phyloP scores from a whole-genome alignment of 2,797 vertebrate species.

The Streptopelia turtur region DNA sequence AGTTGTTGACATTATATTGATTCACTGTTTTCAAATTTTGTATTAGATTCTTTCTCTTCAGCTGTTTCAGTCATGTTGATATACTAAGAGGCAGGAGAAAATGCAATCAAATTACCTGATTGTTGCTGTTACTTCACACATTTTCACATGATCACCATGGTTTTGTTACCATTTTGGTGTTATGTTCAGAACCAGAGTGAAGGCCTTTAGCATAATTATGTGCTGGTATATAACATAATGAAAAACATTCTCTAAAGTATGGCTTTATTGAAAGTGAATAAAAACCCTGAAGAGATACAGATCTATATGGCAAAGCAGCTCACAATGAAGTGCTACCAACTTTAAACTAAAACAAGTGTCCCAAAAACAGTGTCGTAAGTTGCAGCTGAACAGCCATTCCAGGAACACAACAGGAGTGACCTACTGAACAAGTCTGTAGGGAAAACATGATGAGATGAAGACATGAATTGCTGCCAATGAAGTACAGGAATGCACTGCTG shows the following conservation, averaged over 20 bases:
- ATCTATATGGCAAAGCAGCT: not conserved
- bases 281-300: not conserved
- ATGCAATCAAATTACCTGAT: not conserved
- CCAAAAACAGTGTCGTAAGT: accelerated
- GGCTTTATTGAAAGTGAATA: not conserved
- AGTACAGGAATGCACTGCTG: not conserved
- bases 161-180: not conserved
- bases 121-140: not conserved
- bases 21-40: not conserved
- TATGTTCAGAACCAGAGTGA: not conserved
- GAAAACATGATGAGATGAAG: not conserved
- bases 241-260: not conserved
- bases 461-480: not conserved
- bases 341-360: not conserved
- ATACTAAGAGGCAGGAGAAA: not conserved
- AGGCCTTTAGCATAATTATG: not conserved
- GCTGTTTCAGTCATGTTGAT: not conserved
- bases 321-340: not conserved
- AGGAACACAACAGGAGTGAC: not conserved
- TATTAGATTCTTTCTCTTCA: not conserved
- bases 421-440: not conserved
- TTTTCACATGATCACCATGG: not conserved
- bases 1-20: not conserved
- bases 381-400: not conserved
- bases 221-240: not conserved